Evolutionary conservation across 2,797 vertebrate species (phyloP), one percentile per base, ranked within the genome.

Genomic region (Serranus cabrilla): DNA sequence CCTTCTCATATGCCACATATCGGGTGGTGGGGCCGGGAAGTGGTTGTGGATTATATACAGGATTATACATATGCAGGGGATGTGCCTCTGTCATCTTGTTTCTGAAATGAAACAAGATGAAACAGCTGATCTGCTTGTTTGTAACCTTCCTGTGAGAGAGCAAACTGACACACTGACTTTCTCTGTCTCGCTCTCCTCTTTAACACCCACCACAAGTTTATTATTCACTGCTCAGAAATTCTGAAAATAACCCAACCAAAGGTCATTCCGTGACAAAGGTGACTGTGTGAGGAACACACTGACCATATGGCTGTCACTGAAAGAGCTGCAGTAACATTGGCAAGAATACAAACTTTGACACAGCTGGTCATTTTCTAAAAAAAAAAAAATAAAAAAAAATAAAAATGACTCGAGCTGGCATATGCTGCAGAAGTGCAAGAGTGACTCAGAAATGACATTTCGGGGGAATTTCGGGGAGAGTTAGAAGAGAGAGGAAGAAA

Each of bases 271-370:
- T 68, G 78, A 73, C 85, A 81, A 76, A 92, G 82, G 83, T 78
- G 74, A 74, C 66, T 45, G n/a, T 65, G 71, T 65, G 72, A 84
- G 23, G 54, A 82, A 86, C 76, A 79, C 82, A 65, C 25, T 27
- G 69, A 67, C 88, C 91, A 92, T 88, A 90, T 91, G 90, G 89
- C 81, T 80, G 88, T 88, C 85, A 88, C 42, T n/a, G 68, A 66
- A 71, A 83, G 67, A 71, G 74, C 68, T 71, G 75, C 70, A 57
- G 21, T 76, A 69, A 83, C 59, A 61, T 55, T 83, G 84, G 85
- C 85, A 74, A 73, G 71, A 72, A 77, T 25, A 71, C 78, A 86
- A 76, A 82, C 43, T 31, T 34, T 78, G 59, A 77, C 67, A 70
- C 80, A 76, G 86, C 82, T 80, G 83, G 68, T 78, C 62, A 58